These are phyloP conservation scores for Drosophila seclusa DNA, from an alignment of 2,888 invertebrate genomes.

Conservation along the genomic window DNA sequence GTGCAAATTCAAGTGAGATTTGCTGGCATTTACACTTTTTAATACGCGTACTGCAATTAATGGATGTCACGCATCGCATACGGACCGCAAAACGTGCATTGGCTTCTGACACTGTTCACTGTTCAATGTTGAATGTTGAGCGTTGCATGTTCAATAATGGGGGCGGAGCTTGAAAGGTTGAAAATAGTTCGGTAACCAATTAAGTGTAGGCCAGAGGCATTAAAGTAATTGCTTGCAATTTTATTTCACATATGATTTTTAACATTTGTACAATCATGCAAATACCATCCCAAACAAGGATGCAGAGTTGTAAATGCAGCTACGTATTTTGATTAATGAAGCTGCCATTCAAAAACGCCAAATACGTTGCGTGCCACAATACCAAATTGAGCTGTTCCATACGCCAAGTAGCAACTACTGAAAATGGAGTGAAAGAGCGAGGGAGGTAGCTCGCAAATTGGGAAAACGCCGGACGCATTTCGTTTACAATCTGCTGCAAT, in stretches of 20 bases:
- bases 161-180: background rate
- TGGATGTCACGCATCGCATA: conserved; percentile 49
- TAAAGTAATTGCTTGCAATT: conserved; percentile 75
- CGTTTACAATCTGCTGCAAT: conserved; percentile 58
- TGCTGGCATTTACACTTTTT: conserved; percentile 5
- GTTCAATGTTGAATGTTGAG: background rate
- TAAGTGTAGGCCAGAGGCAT: conserved; percentile 46
- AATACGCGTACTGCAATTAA: conserved; percentile 30
- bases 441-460: conserved; percentile 57
- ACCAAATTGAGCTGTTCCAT: conserved; percentile 75
- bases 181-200: conserved; percentile 7
- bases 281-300: background rate
- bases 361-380: conserved; percentile 44
- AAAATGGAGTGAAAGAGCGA: background rate
- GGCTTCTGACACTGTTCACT: conserved; percentile 37
- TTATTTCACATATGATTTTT: conserved; percentile 43
- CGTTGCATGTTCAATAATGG: background rate
- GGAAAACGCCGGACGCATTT: conserved; percentile 59
- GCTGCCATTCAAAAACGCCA: conserved; percentile 71
- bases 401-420: conserved; percentile 14
- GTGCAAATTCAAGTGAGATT: conserved; percentile 16
- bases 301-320: conserved; percentile 24
- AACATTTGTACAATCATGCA: conserved; percentile 3
- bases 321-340: conserved; percentile 74
- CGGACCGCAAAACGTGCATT: conserved; percentile 52